These are phyloP conservation scores for Grammomys dolichurus DNA, from an alignment of 2,113 vertebrate species.

Conservation along the genomic window DNA sequence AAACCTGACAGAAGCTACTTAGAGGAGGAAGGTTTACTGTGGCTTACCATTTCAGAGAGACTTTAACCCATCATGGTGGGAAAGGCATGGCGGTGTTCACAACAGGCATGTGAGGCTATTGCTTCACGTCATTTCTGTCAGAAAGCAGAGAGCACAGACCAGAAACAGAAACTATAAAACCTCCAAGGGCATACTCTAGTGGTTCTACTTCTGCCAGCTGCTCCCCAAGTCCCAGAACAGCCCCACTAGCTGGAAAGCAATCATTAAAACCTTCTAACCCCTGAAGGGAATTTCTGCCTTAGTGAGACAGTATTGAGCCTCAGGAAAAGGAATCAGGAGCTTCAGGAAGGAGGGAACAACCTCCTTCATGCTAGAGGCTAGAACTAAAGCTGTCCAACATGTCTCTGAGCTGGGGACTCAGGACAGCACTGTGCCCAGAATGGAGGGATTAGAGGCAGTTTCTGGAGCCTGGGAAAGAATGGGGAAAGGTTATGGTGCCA, in stretches of 20 bases:
- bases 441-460: not conserved
- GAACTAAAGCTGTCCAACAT: rapidly evolving
- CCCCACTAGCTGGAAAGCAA: not conserved
- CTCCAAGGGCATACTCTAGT: not conserved
- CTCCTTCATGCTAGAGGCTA: rapidly evolving
- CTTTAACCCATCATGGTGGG: too few relatives aligned
- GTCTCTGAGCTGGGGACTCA: rapidly evolving
- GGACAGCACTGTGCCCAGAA: not conserved
- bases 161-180: not conserved
- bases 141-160: not conserved
- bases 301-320: not conserved
- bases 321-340: not conserved
- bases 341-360: rapidly evolving
- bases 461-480: too few relatives aligned
- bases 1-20: not conserved
- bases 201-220: not conserved
- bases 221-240: not conserved
- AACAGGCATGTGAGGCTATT: too few relatives aligned
- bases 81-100: not conserved
- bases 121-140: not conserved
- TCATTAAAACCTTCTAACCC: not conserved
- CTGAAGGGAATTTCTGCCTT: not conserved
- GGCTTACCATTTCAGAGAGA: not conserved
- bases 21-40: too few relatives aligned
- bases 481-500: rapidly evolving